These are phyloP conservation scores for Tachysurus fulvidraco DNA, from an alignment of 2,113 vertebrate species.

Conservation along the genomic window DNA sequence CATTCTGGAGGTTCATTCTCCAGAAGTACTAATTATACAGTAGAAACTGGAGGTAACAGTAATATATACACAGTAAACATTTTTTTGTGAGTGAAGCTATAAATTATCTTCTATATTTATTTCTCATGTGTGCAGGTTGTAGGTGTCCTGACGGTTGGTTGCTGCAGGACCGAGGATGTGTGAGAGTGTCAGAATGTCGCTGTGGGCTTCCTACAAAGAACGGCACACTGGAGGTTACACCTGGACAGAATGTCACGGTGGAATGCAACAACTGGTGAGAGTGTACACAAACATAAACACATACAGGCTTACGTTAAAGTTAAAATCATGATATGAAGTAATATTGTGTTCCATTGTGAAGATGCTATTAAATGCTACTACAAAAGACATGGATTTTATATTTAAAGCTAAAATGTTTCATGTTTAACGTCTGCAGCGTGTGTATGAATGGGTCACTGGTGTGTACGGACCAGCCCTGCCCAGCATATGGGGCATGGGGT, in stretches of 20 bases:
- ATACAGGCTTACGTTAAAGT: not conserved
- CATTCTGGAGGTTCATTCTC: not conserved
- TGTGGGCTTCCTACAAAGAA: constrained; percentile 78
- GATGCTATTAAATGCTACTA: not conserved
- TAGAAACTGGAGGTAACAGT: not conserved
- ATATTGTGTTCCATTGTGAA: not conserved
- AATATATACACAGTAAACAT: no score
- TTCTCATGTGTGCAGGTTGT: constrained; percentile 74
- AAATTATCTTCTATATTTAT: not conserved
- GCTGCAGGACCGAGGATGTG: constrained; percentile 78
- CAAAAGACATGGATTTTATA: not conserved
- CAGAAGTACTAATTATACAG: no score
- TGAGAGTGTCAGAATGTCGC: constrained; percentile 74
- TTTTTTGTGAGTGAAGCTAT: not conserved
- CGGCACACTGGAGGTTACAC: constrained; percentile 70
- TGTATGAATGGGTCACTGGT: constrained; percentile 79
- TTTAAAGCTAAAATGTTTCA: not conserved
- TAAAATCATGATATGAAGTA: not conserved
- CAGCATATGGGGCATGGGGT: constrained; percentile 76
- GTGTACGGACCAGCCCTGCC: constrained; percentile 73
- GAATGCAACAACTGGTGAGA: constrained; percentile 84
- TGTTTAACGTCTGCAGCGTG: constrained; percentile 64
- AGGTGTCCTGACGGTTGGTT: constrained; percentile 79
- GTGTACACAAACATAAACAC: not conserved
- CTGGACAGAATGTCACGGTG: constrained; percentile 60